Percentiles rank a stretch among this genome's conserved stretches.
Conservation (phyloP, 92 coral and sea anemone species). For the Anthopleura xanthogrammica region DNA sequence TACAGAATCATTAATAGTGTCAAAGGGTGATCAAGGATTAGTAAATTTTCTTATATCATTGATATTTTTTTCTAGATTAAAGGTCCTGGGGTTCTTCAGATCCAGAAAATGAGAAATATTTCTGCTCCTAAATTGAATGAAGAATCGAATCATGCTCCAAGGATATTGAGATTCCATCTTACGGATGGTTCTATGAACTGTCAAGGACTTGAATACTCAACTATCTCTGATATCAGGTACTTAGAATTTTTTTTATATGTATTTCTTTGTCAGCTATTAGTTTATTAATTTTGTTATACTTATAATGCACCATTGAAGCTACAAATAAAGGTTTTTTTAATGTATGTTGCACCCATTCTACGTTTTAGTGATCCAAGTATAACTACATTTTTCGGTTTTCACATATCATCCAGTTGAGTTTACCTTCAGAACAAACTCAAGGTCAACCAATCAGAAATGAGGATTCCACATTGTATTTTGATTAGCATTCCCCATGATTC, state of each 20-base stretch:
- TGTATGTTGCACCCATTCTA: too few species aligned
- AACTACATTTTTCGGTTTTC: too few species aligned
- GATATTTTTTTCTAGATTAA: constrained; percentile 51
- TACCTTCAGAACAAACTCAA: too few species aligned
- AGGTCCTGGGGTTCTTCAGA: constrained; percentile 94
- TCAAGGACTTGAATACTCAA: constrained; percentile 74
- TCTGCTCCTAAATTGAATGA: constrained; percentile 98
- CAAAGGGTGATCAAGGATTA: background rate
- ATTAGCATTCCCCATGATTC: too few species aligned
- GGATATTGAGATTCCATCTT: constrained; percentile 76
- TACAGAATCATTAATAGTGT: background rate
- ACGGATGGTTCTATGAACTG: constrained; percentile 91
- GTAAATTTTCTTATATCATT: background rate
- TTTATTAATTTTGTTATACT: background rate
- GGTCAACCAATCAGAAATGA: too few species aligned
- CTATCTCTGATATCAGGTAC: constrained; percentile 86
- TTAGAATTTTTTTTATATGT: background rate
- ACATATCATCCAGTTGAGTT: too few species aligned
- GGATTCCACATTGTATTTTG: too few species aligned
- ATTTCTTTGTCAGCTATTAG: background rate
- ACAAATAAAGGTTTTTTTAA: too few species aligned
- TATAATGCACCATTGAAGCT: too few species aligned
- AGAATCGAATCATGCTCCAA: constrained; percentile 88
- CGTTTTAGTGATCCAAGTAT: too few species aligned
- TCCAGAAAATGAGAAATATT: constrained; percentile 84